Base-by-base conservation (phyloP, 64 coral and sea anemone genomes). In the Exaiptasia diaphana region DNA sequence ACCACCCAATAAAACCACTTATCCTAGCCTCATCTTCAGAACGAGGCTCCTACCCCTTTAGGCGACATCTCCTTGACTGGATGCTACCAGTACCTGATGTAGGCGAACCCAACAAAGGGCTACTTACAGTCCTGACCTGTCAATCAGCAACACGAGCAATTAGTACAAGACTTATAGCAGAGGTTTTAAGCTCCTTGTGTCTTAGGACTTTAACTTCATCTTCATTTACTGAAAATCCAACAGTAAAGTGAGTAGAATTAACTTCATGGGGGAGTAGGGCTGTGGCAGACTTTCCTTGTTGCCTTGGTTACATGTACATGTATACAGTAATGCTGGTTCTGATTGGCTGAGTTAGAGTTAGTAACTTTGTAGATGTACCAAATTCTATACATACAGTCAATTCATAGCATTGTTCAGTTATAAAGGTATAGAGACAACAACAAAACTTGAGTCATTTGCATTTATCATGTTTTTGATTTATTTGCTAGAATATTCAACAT, bases 41-140 rank as follows among this genome's bases (percentile, higher is more conserved):
- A 32, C 25, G 28, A 32, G 70, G 56, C 20, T 67, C 58, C 8
- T 77, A 76, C 40, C 83, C 71, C 38, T 55, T 86, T 21, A 53
- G 72, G 10, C 60, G 22, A 29, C 83, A 67, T 23, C 57, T 86
- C 18, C 67, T 86, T 6, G 74, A 86, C 42, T 86, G 83, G 83
- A 25, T 86, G 24, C 18, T 86, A 5, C 72, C 72, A 1, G 27
- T 76, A 14, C 26, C 73, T n/a, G 61, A 75, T 24, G 83, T 26
- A 53, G 40, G 70, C 21, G 70, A 77, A 26, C 39, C 22, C 34
- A 18, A 20, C 2, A 62, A 33, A 72, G 50, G 54, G 11, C 39
- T 42, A 4, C 29, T 70, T 23, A 9, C 67, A 40, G 42, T 84
- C 15, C 42, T 38, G 64, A 30, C 81, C 32, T 3, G 31, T 41